Evolutionary conservation across 2,888 invertebrate species (phyloP), one percentile per base, ranked within the genome.

Genomic region (Elgonia sp.): DNA sequence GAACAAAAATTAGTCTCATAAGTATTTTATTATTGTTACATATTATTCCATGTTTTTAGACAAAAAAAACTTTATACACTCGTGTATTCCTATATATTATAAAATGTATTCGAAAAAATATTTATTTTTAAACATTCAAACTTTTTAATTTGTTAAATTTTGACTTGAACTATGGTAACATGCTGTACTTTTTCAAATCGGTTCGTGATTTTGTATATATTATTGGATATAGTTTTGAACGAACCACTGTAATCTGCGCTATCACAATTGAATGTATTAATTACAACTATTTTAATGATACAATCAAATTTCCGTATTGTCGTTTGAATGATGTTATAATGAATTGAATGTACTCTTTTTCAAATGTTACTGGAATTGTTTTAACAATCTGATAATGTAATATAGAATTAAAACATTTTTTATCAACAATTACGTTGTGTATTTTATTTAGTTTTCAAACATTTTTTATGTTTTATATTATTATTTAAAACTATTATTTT

Each of bases 1-100:
- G 86, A 87, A 86, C 86, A 86, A 86, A 82, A 79, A 57, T 86
- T 87, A 83, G 77, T 67, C 69, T 72, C 42, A 82, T 82, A 83
- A 87, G 87, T 87, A 87, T 87, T 87, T 87, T 87, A 87, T 80
- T 37, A 84, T 80, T 87, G 79, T 84, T 87, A 83, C n/a, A 69
- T 80, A 83, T 79, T 72, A 79, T 79, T 67, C 79, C 72, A 86
- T 63, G 77, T 67, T 82, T 86, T 60, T 82, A 79, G 53, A 57
- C 46, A 39, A 63, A 65, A 65, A 9, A 42, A 83, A 73, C 79
- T 87, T 76, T 83, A 40, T 79, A 82, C 29, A 5, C 63, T 70
- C 46, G 63, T 84, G 63, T 76, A 79, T 69, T 50, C 69, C 39
- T 82, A 72, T 40, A 55, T 67, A 73, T 65, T 42, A 39, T 20